Percentiles rank a stretch among this genome's conserved stretches.
Conservation (phyloP, 1,140 invertebrate species). For the Achroia grisella region DNA sequence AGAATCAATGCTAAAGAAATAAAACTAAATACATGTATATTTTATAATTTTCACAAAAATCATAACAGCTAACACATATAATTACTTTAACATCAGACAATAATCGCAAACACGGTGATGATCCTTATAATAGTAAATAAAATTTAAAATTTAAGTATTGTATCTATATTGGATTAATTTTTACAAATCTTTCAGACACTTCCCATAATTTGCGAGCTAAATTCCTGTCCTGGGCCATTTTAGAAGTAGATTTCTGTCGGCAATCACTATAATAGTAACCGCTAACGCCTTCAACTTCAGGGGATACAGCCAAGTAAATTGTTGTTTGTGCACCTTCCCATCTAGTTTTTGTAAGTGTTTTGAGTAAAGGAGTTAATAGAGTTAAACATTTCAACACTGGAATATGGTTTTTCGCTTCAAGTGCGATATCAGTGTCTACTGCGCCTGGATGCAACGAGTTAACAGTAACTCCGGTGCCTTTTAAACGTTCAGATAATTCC, state of each 20-base stretch:
- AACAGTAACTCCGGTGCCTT: neutral
- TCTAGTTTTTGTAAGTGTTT: neutral
- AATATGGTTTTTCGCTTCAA: neutral
- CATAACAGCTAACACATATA: too few species aligned
- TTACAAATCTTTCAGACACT: slow-evolving; percentile 52
- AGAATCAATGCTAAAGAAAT: too few species aligned
- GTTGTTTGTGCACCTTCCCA: slow-evolving; percentile 75
- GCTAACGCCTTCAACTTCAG: slow-evolving; percentile 67
- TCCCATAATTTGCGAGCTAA: slow-evolving; percentile 62
- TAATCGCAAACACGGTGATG: too few species aligned
- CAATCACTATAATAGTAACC: slow-evolving; percentile 78
- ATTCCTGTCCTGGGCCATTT: slow-evolving; percentile 35
- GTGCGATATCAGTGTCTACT: neutral
- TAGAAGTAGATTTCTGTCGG: slow-evolving; percentile 25
- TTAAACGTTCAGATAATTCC: neutral
- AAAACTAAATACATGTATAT: too few species aligned
- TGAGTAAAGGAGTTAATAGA: neutral
- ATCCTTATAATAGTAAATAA: too few species aligned
- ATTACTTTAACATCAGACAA: too few species aligned
- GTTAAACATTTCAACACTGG: neutral
- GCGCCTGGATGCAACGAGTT: neutral
- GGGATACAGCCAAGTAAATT: slow-evolving; percentile 73
- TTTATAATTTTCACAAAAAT: too few species aligned
- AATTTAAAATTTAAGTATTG: too few species aligned
- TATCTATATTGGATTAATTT: slow-evolving; percentile 25